A percentile compares a stretch with the other conserved stretches of the same genome.
Evolutionary conservation across 2,888 invertebrate species (phyloP).

Genomic region (Amblyjoppa fuscipennis): DNA sequence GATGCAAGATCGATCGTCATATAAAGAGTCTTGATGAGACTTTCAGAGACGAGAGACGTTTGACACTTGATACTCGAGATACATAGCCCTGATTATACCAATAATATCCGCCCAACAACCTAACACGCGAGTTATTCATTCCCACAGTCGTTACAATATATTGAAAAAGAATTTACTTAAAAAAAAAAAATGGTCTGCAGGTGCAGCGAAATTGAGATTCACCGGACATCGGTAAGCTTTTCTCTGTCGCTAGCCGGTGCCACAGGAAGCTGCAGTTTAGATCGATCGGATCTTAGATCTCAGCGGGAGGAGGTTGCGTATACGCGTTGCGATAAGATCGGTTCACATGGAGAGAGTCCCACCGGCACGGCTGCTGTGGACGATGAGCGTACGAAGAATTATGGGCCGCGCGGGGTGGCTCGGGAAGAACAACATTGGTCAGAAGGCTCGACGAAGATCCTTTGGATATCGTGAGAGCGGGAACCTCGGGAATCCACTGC

Average conservation of each 20-base stretch:
- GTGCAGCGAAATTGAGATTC: neutral
- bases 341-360: constrained; percentile 70
- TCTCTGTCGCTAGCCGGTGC: constrained; percentile 16
- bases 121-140: too few species aligned
- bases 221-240: neutral
- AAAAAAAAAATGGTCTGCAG: neutral
- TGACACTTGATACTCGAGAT: too few species aligned
- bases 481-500: constrained; percentile 55
- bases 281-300: constrained; percentile 53
- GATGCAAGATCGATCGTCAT: too few species aligned
- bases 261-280: constrained; percentile 59
- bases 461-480: constrained; percentile 74
- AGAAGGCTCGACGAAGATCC: constrained; percentile 74
- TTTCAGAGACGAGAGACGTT: too few species aligned
- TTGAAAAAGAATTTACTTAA: too few species aligned
- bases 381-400: constrained; percentile 69
- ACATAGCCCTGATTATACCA: too few species aligned
- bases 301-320: constrained; percentile 37
- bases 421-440: constrained; percentile 73
- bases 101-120: too few species aligned
- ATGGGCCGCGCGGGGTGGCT: constrained; percentile 70
- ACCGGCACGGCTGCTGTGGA: constrained; percentile 65
- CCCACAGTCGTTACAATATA: too few species aligned
- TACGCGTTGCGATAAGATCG: constrained; percentile 71
- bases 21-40: too few species aligned